Percentiles rank a stretch among this genome's conserved stretches.
Conservation (phyloP, 2,797 vertebrate species). For the Rhodeus uyekii region DNA sequence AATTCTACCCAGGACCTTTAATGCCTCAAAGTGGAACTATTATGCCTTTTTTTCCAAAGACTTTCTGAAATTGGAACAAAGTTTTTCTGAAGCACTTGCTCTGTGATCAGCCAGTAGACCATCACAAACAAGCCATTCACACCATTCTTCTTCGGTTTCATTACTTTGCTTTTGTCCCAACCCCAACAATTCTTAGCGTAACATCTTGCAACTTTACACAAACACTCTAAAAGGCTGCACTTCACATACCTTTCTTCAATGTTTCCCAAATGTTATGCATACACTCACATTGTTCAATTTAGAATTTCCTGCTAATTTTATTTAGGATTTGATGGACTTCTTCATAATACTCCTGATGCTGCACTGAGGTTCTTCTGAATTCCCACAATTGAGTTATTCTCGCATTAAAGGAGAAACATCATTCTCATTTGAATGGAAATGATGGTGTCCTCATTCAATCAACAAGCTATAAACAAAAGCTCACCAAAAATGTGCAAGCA, state of each 20-base stretch:
- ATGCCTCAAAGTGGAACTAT: too few species aligned
- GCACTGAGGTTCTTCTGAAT: background rate
- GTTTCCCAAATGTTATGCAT: background rate
- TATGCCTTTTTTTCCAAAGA: too few species aligned
- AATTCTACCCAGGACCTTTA: too few species aligned
- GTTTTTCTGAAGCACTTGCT: slow-evolving; percentile 64
- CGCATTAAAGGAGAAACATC: slow-evolving; percentile 52
- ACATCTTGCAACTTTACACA: background rate
- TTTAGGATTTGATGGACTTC: slow-evolving; percentile 16
- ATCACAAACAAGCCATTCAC: slow-evolving; percentile 56
- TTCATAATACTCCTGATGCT: background rate
- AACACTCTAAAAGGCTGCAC: background rate
- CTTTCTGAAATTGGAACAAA: too few species aligned
- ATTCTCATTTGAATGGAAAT: slow-evolving; percentile 65
- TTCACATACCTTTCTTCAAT: background rate
- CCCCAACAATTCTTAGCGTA: background rate
- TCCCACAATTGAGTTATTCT: slow-evolving; percentile 20
- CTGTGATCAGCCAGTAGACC: slow-evolving; percentile 57
- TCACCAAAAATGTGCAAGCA: slow-evolving; percentile 24
- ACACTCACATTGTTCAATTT: background rate
- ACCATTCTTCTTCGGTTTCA: slow-evolving; percentile 65
- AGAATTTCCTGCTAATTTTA: background rate
- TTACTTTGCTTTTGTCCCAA: slow-evolving; percentile 64
- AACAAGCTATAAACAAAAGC: slow-evolving; percentile 61
- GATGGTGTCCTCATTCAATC: slow-evolving; percentile 71